Percentiles rank a stretch among this genome's conserved stretches.
These are phyloP conservation scores for Pseudococcus viburni DNA, from an alignment of 2,888 invertebrate genomes.

Conservation along the genomic window DNA sequence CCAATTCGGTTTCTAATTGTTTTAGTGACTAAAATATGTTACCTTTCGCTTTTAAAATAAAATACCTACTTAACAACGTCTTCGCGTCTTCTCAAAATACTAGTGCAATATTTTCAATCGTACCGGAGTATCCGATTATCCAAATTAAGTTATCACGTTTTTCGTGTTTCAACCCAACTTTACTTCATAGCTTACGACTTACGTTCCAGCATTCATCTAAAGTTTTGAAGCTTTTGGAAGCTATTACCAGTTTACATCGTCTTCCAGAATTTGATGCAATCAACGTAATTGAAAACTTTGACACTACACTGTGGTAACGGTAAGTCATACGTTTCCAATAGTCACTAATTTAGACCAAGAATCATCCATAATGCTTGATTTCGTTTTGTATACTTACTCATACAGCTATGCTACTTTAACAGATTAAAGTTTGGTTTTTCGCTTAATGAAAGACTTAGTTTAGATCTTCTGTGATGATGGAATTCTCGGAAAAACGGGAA, in stretches of 20 bases:
- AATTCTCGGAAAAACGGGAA: neutral
- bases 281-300: conserved; percentile 24
- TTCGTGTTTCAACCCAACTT: neutral
- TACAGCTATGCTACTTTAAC: neutral
- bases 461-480: neutral
- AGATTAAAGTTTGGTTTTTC: neutral
- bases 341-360: neutral
- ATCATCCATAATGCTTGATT: conserved; percentile 24
- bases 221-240: neutral
- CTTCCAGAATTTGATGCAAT: neutral
- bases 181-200: neutral
- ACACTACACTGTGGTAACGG: neutral
- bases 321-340: conserved; percentile 17
- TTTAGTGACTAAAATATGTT: neutral
- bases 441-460: neutral
- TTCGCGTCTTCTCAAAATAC: neutral
- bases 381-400: neutral
- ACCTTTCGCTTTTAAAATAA: neutral
- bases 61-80: neutral
- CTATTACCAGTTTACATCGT: neutral
- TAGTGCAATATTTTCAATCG: neutral
- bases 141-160: conserved; percentile 3
- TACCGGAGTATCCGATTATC: neutral
- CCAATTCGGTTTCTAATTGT: neutral
- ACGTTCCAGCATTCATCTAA: neutral